Conservation (phyloP, 2,797 vertebrate genomes). For the Pelochelys cantorii region DNA sequence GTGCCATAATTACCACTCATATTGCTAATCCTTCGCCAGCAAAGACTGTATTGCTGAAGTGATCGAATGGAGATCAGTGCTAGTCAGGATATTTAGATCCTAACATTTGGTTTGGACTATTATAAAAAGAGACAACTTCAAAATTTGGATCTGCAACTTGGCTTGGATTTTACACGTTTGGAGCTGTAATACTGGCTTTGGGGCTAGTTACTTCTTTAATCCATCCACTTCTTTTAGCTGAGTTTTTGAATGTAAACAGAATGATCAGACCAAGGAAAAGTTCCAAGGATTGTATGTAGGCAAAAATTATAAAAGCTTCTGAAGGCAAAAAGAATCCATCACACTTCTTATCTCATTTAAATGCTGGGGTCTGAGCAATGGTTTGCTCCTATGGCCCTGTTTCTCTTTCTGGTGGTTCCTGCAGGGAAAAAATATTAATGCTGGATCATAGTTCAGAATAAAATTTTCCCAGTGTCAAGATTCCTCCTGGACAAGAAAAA, state of each 20-base stretch:
- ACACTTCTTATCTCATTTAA: not conserved
- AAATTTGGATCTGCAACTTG: not conserved
- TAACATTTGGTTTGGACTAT: not conserved
- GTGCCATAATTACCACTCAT: conserved; percentile 21
- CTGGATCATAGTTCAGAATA: conserved; percentile 14
- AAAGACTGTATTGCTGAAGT: conserved; percentile 21
- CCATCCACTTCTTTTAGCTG: not conserved
- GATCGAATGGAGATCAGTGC: conserved; percentile 7
- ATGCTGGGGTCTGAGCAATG: not conserved
- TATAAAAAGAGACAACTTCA: not conserved
- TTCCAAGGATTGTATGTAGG: not conserved
- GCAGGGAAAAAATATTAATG: conserved; percentile 34
- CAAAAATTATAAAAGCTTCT: not conserved
- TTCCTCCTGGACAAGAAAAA: conserved; percentile 13
- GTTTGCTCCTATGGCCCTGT: not conserved
- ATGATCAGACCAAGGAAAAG: not conserved
- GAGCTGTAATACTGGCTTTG: not conserved
- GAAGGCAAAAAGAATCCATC: not conserved
- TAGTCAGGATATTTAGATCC: not conserved
- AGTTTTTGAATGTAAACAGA: not conserved
- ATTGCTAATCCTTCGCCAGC: conserved; percentile 68
- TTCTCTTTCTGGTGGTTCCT: conserved; percentile 40
- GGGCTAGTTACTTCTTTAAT: not conserved
- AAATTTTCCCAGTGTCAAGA: conserved; percentile 12
- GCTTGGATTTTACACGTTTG: not conserved